Percentiles rank a stretch among this genome's conserved stretches.
phyloP scores from a whole-genome alignment of 2,113 vertebrate genomes.

The Saiga tatarica region DNA sequence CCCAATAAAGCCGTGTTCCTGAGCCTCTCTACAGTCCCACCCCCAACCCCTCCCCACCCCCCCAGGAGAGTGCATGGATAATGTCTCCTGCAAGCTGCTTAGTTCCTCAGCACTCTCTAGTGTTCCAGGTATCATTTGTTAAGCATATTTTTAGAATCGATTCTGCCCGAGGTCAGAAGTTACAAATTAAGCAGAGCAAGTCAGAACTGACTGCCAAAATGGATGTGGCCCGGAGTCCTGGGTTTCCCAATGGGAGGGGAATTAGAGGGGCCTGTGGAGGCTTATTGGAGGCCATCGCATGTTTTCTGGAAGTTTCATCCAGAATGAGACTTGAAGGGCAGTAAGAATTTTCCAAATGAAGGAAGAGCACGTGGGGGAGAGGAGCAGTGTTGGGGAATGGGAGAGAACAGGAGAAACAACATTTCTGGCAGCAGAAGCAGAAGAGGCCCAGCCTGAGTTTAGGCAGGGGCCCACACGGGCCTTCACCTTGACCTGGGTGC shows the following conservation, averaged over 20 bases:
- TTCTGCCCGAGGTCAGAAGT: neutral
- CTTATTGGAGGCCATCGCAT: neutral
- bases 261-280: neutral
- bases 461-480: neutral
- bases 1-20: neutral
- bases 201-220: constrained; percentile 21
- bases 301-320: neutral
- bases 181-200: constrained; percentile 20
- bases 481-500: neutral
- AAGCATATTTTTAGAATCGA: constrained; percentile 28
- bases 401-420: neutral
- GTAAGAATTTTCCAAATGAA: neutral
- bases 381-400: neutral
- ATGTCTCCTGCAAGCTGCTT: constrained; percentile 12
- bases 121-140: constrained; percentile 40
- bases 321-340: neutral
- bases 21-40: neutral
- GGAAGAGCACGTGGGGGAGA: rapidly evolving
- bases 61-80: neutral
- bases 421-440: neutral
- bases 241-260: neutral
- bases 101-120: constrained; percentile 36
- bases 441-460: neutral
- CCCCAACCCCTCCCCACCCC: rapidly evolving
- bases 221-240: neutral